Base-by-base conservation (phyloP, 2,888 invertebrate genomes). In the Trachelus tabidus region DNA sequence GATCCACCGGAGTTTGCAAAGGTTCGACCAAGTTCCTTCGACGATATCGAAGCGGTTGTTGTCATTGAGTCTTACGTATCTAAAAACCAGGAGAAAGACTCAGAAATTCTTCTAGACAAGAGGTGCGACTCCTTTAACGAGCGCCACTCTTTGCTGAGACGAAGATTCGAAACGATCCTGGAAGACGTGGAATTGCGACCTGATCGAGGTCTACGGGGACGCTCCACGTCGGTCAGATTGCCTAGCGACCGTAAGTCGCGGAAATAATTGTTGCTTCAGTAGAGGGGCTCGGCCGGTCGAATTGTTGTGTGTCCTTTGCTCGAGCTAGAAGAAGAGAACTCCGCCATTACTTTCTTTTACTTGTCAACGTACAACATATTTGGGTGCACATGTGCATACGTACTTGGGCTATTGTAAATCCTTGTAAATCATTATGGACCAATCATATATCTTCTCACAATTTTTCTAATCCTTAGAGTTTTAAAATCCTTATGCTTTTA, bases 151-250 rank as follows among this genome's bases (percentile, higher is more conserved):
- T 88, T 86, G 79, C 82, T 88, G 78, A 86, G 84, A 85, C 88
- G 88, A 79, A 88, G 88, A 80, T 88, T 89, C 80, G 88, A 88
- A 78, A 86, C 85, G 35, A 88, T 88, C 78, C 68, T 82, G 78
- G 88, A 88, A 75, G 87, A 88, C 40, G 84, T 85, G 83, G 89
- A 88, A 80, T 80, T 86, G 73, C 85, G 84, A 83, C 76, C 84
- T 71, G 33, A 9, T 15, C 71, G 71, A 69, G 6, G 33, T 33
- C 71, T 69, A 33, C 31, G 33, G 11, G 83, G 84, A 78, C 76
- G 80, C 76, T 68, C 69, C 23, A 77, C 80, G 73, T 78, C 82
- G 80, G 83, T 84, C 81, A 84, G 84, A 79, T 12, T 69, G 30
- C 81, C 78, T 81, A 79, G 85, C 86, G 85, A 82, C 83, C 83